Conservation (phyloP, 2,888 invertebrate genomes). For the Mythimna pallens region DNA sequence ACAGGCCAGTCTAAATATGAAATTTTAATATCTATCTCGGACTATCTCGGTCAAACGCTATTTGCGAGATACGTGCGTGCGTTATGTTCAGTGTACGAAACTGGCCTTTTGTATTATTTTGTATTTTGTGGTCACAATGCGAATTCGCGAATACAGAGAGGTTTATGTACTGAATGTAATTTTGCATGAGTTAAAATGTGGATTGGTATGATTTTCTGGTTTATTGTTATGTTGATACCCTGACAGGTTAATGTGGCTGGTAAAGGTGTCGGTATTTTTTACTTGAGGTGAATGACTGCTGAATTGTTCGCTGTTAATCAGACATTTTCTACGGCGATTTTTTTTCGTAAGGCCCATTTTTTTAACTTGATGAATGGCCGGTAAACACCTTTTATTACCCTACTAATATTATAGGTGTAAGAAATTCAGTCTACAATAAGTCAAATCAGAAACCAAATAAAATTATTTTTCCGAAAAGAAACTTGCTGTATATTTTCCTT, state of each 20-base stretch:
- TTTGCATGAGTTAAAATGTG: constrained; percentile 70
- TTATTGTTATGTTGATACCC: constrained; percentile 55
- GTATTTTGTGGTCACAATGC: constrained; percentile 66
- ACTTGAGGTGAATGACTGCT: constrained; percentile 19
- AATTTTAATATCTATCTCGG: background rate
- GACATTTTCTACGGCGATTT: constrained; percentile 6
- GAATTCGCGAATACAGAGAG: constrained; percentile 70
- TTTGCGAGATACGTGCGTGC: background rate
- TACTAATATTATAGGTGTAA: background rate
- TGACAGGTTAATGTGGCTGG: constrained; percentile 32
- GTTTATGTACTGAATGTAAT: constrained; percentile 78
- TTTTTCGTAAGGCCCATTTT: background rate
- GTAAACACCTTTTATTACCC: background rate
- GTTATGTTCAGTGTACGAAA: background rate
- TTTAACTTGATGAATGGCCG: background rate
- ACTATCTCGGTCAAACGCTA: background rate
- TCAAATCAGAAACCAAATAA: background rate
- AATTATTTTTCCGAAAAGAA: constrained; percentile 7
- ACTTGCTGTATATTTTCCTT: constrained; percentile 15
- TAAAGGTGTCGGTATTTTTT: constrained; percentile 14
- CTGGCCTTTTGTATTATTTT: constrained; percentile 1
- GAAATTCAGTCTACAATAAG: background rate
- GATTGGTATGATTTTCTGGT: constrained; percentile 60
- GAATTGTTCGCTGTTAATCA: constrained; percentile 1
- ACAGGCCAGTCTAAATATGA: background rate